Evolutionary conservation across 2,113 vertebrate genomes (phyloP), one percentile per base, ranked within the genome.

Genomic region (Dasyornis broadbenti): DNA sequence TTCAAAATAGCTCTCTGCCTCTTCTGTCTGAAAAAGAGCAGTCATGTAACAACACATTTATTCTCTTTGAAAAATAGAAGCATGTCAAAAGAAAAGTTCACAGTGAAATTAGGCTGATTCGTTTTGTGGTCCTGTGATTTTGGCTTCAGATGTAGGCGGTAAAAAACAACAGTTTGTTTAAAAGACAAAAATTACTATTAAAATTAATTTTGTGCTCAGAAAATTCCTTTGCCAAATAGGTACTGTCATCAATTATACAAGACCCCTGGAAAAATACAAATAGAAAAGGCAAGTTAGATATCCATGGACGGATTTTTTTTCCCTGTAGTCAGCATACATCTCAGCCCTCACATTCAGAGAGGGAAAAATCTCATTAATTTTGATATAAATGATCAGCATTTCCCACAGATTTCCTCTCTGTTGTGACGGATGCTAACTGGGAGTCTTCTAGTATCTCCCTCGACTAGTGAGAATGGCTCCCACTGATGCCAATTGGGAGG

Each of bases 11-110:
- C 98, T 98, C 96, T 97, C 97, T 82, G 91, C 89, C 92, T 97
- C 97, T 97, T 98, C 97, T 91, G 95, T 96, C 94, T 98, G 96
- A 92, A 97, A 97, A 97, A 96, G 96, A 97, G 84, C 96, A 97
- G 97, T 95, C 95, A 82, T 96, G 93, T 94, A 97, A 97, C 96
- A 97, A 96, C 97, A 96, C 96, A 97, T 97, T 98, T 97, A 97
- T 97, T 98, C 97, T 97, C 97, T 98, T 97, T 98, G 98, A 98
- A 97, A 98, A 98, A 97, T 89, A 97, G 96, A 97, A 97, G 76
- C 82, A 97, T 97, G 97, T 98, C 97, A 97, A 97, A 97, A 95
- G 95, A 95, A 97, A 98, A 97, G 96, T 98, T 98, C 97, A 98
- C 54, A 28, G 95, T 92, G 92, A 97, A 98, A 98, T 97, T 97